Conservation (phyloP, 2,888 invertebrate species). For the Brassicogethes aeneus region DNA sequence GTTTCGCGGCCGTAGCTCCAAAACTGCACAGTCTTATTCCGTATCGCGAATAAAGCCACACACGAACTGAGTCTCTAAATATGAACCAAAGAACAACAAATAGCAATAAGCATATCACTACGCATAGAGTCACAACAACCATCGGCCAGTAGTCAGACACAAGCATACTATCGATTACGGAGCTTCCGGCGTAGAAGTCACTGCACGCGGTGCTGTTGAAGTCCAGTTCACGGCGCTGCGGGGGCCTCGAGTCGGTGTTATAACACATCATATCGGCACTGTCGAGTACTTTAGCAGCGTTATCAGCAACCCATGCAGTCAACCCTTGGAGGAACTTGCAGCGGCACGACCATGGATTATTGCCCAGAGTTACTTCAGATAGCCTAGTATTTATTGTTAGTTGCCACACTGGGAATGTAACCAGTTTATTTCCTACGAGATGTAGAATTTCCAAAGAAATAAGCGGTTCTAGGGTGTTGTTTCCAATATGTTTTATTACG, state of each 20-base stretch:
- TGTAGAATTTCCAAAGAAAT: constrained; percentile 70
- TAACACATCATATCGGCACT: constrained; percentile 73
- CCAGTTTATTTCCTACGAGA: constrained; percentile 76
- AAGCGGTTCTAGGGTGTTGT: constrained; percentile 69
- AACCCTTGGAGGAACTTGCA: constrained; percentile 82
- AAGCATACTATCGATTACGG: constrained; percentile 73
- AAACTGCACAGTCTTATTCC: constrained; percentile 72
- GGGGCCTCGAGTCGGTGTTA: constrained; percentile 63
- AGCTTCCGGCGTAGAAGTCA: constrained; percentile 76
- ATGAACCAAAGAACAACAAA: constrained; percentile 71
- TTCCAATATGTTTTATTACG: constrained; percentile 66
- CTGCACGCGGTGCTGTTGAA: constrained; percentile 80
- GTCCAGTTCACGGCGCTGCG: constrained; percentile 70
- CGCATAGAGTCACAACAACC: constrained; percentile 70
- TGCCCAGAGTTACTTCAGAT: constrained; percentile 67
- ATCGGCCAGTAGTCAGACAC: constrained; percentile 78
- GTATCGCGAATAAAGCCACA: constrained; percentile 82
- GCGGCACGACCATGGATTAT: constrained; percentile 85
- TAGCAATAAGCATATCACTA: constrained; percentile 68
- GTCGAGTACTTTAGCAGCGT: constrained; percentile 71
- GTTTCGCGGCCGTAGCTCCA: constrained; percentile 52
- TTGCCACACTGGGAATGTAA: constrained; percentile 72
- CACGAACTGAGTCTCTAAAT: constrained; percentile 76
- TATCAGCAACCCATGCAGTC: constrained; percentile 73
- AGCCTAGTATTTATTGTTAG: constrained; percentile 59